Conservation (phyloP, 1,140 invertebrate species). For the Ctenoplectra terminalis region DNA sequence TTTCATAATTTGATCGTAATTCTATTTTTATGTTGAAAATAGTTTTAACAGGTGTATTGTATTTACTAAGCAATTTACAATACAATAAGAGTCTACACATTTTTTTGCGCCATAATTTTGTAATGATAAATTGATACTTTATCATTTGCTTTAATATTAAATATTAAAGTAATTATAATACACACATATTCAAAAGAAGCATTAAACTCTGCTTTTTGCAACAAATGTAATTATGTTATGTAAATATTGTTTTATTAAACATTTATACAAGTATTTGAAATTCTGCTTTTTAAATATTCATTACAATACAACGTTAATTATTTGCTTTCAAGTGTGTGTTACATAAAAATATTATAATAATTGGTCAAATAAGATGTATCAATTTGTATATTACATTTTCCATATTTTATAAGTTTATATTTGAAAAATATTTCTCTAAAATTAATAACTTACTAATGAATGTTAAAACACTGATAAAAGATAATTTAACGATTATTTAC, state of each 20-base stretch:
- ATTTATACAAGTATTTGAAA: background rate
- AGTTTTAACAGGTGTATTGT: constrained; percentile 24
- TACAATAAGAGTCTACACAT: constrained; percentile 25
- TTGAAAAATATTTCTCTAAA: background rate
- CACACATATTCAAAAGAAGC: background rate
- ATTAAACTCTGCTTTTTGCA: background rate
- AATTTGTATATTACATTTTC: constrained; percentile 17
- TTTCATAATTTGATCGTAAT: constrained; percentile 1
- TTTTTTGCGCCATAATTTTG: constrained; percentile 12
- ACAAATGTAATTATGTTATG: constrained; percentile 1
- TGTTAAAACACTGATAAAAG: background rate
- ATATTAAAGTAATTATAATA: constrained; percentile 17
- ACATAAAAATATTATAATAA: constrained; percentile 13
- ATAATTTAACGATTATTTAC: background rate
- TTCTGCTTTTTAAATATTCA: constrained; percentile 6
- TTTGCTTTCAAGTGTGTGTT: too few relatives aligned
- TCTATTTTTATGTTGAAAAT: constrained; percentile 32
- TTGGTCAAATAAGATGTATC: background rate
- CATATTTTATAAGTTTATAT: background rate
- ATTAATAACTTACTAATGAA: constrained; percentile 3
- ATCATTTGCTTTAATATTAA: constrained; percentile 3
- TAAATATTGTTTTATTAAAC: constrained; percentile 24
- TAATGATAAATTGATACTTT: constrained; percentile 4
- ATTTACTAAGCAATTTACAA: constrained; percentile 43
- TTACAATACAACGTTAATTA: background rate